A percentile compares a stretch with the other conserved stretches of the same genome.
Evolutionary conservation across 2,113 vertebrate genomes (phyloP).

Genomic region (Isichthys henryi): DNA sequence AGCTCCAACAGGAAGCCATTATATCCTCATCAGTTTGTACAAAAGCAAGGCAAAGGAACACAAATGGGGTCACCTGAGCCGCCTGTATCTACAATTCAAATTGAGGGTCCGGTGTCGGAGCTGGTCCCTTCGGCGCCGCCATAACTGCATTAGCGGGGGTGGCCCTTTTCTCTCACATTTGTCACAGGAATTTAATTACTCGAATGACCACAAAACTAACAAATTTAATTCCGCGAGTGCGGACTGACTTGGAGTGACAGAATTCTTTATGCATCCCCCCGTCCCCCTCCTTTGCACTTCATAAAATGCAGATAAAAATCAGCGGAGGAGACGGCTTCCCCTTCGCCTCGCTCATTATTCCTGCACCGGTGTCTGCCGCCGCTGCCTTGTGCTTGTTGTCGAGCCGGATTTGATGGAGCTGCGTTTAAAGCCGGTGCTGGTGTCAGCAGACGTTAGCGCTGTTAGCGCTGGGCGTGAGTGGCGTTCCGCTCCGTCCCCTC

Average conservation of each 20-base stretch:
- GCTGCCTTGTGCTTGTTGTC: slow-evolving; percentile 53
- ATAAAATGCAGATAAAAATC: slow-evolving; percentile 17
- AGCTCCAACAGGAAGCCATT: slow-evolving; percentile 15
- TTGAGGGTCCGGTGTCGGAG: slow-evolving; percentile 52
- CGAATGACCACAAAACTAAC: slow-evolving; percentile 70
- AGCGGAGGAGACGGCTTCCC: neutral
- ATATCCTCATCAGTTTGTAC: slow-evolving; percentile 3
- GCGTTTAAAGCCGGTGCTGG: slow-evolving; percentile 66
- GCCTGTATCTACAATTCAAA: slow-evolving; percentile 35
- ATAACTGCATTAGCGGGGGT: slow-evolving; percentile 73
- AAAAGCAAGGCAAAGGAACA: slow-evolving; percentile 20
- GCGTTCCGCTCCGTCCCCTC: slow-evolving; percentile 29
- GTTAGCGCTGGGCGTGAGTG: slow-evolving; percentile 35
- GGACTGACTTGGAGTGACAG: slow-evolving; percentile 66
- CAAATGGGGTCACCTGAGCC: slow-evolving; percentile 23
- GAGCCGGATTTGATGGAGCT: slow-evolving; percentile 59
- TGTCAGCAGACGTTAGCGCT: slow-evolving; percentile 58
- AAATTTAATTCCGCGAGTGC: slow-evolving; percentile 74
- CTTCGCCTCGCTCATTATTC: slow-evolving; percentile 3
- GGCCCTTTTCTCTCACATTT: slow-evolving; percentile 74
- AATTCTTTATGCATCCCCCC: slow-evolving; percentile 51
- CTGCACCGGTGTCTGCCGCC: neutral
- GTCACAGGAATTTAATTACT: slow-evolving; percentile 77
- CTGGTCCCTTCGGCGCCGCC: slow-evolving; percentile 61
- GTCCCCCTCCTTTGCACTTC: slow-evolving; percentile 2